Evolutionary conservation across 2,888 invertebrate genomes (phyloP).

Genomic region (Sipunculus nudus): DNA sequence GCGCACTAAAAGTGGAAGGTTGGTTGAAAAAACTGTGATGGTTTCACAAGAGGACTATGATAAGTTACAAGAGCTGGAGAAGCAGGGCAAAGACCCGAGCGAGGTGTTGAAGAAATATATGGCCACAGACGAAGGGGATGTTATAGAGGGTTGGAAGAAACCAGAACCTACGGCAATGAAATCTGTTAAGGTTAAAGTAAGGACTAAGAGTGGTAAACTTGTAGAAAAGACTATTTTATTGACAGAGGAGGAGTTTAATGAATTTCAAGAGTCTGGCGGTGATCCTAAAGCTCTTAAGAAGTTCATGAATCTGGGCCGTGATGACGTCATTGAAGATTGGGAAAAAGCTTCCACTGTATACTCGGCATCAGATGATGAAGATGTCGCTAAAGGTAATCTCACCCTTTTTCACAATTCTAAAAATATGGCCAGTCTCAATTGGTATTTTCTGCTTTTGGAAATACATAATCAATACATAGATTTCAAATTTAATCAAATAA

Average conservation of each 20-base stretch:
- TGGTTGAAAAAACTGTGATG: slow-evolving; percentile 61
- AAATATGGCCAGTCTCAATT: not conserved
- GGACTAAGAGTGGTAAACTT: slow-evolving; percentile 64
- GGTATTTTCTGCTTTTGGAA: too few relatives aligned
- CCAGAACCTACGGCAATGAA: slow-evolving; percentile 55
- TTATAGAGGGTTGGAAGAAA: slow-evolving; percentile 59
- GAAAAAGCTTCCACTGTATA: slow-evolving; percentile 64
- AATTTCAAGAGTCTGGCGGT: slow-evolving; percentile 57
- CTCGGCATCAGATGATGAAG: slow-evolving; percentile 53
- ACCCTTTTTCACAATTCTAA: not conserved
- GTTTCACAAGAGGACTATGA: slow-evolving; percentile 64
- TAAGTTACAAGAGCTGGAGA: slow-evolving; percentile 46
- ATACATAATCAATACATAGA: too few relatives aligned
- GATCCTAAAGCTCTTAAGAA: slow-evolving; percentile 60
- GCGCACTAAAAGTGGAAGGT: slow-evolving; percentile 62
- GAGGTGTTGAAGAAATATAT: slow-evolving; percentile 60
- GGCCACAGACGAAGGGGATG: slow-evolving; percentile 55
- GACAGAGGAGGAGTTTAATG: slow-evolving; percentile 61
- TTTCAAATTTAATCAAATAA: too few relatives aligned
- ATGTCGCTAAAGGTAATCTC: slow-evolving; percentile 28
- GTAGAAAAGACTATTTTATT: slow-evolving; percentile 62
- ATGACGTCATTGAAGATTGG: slow-evolving; percentile 63
- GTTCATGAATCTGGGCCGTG: slow-evolving; percentile 58
- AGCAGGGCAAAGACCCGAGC: slow-evolving; percentile 53
- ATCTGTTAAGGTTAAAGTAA: slow-evolving; percentile 41